A percentile compares a stretch with the other conserved stretches of the same genome.
These are phyloP conservation scores for Aurelia sp. DNA, from an alignment of 30 jellyfish, hydroid and myxozoan species.

Conservation along the genomic window DNA sequence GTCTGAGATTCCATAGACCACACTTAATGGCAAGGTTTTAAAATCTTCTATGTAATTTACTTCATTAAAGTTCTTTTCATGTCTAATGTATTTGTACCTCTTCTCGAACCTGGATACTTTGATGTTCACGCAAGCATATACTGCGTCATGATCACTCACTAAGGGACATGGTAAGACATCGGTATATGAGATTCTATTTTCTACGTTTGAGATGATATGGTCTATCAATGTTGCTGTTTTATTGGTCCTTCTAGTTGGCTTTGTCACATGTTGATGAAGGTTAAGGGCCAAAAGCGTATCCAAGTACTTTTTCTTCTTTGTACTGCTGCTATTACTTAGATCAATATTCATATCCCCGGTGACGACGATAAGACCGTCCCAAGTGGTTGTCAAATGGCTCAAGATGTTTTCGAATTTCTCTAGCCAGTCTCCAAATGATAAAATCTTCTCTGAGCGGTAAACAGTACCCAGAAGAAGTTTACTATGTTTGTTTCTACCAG, in stretches of 20 bases:
- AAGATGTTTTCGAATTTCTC: constrained; percentile 38
- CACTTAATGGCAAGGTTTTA: constrained; percentile 54
- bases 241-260: constrained; percentile 68
- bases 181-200: neutral
- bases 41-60: constrained; percentile 44
- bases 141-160: constrained; percentile 63
- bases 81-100: constrained; percentile 59
- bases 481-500: constrained; percentile 40
- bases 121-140: constrained; percentile 6
- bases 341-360: constrained; percentile 6
- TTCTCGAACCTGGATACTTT: constrained; percentile 8
- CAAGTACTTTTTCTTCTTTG: neutral
- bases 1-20: constrained; percentile 47
- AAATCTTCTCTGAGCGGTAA: constrained; percentile 49
- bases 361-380: constrained; percentile 50
- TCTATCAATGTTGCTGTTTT: constrained; percentile 45
- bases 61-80: constrained; percentile 43
- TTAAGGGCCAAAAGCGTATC: too few relatives aligned
- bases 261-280: constrained; percentile 17
- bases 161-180: constrained; percentile 42
- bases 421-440: constrained; percentile 40
- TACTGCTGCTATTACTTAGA: constrained; percentile 9
- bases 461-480: constrained; percentile 45
- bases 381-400: constrained; percentile 31
- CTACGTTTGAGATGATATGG: constrained; percentile 37